phyloP scores from a whole-genome alignment of 2,797 vertebrate genomes.

The Enteromius treurensis region DNA sequence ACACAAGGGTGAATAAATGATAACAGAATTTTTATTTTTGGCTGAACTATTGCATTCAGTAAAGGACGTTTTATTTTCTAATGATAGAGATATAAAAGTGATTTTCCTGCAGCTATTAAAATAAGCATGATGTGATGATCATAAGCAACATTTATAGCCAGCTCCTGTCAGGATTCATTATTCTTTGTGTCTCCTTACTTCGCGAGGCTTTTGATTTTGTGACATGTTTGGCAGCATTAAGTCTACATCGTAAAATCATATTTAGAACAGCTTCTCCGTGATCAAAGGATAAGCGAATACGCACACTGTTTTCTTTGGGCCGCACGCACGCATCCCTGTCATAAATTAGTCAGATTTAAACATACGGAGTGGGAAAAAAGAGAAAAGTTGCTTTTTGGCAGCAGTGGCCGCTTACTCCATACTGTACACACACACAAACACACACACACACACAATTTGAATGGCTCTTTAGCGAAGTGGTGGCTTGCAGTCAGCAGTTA shows the following conservation, averaged over 20 bases:
- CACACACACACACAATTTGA: conserved; percentile 47
- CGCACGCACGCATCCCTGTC: conserved; percentile 21
- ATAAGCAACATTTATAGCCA: conserved; percentile 20
- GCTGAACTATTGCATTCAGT: neutral
- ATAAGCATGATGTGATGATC: conserved; percentile 25
- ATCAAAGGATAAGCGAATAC: conserved; percentile 57
- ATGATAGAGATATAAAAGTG: neutral
- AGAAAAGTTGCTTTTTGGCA: conserved; percentile 38
- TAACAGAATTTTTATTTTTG: neutral
- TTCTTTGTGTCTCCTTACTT: neutral
- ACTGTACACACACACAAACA: neutral
- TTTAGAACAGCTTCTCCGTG: conserved; percentile 66
- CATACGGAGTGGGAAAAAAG: conserved; percentile 58
- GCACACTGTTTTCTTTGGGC: conserved; percentile 35
- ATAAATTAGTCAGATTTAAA: conserved; percentile 54
- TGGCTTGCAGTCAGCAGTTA: conserved; percentile 78
- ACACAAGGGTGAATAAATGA: neutral
- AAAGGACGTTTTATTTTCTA: conserved; percentile 1
- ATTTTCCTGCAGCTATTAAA: conserved; percentile 5
- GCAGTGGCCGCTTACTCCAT: conserved; percentile 12
- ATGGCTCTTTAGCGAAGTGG: conserved; percentile 79
- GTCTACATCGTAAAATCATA: conserved; percentile 65
- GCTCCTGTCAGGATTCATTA: conserved; percentile 26
- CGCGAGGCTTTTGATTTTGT: conserved; percentile 19
- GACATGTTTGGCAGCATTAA: conserved; percentile 33